These are phyloP conservation scores for Aelia acuminata DNA, from an alignment of 2,888 invertebrate species.

Conservation along the genomic window DNA sequence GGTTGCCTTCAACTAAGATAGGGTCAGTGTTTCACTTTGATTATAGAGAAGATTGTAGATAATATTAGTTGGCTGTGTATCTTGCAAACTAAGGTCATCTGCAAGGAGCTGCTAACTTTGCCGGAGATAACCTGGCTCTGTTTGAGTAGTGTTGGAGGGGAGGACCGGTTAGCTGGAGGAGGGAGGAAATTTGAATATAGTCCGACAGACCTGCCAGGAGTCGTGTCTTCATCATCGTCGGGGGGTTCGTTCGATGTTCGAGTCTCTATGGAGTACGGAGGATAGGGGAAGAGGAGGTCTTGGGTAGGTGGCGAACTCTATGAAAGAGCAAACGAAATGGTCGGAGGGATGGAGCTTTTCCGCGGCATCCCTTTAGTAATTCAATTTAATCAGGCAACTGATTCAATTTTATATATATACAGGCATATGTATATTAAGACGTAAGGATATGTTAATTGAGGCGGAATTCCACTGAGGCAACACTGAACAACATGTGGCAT, in stretches of 20 bases:
- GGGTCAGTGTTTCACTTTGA: background rate
- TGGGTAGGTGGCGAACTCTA: background rate
- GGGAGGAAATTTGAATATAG: background rate
- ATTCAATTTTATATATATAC: too few species aligned
- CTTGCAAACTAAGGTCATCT: conserved; percentile 33
- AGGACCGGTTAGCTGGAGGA: background rate
- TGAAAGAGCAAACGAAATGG: background rate
- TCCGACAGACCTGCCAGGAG: background rate
- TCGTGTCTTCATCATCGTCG: background rate
- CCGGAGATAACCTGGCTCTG: background rate
- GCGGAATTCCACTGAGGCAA: too few species aligned
- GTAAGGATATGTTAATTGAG: too few species aligned
- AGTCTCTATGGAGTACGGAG: too few species aligned
- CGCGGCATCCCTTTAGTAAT: too few species aligned
- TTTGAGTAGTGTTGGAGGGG: background rate
- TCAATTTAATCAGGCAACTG: too few species aligned
- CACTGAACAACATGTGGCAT: too few species aligned
- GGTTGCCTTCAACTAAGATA: too few species aligned
- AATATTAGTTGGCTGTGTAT: conserved; percentile 35
- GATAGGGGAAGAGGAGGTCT: background rate
- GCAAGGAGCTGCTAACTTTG: background rate
- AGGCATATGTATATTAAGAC: too few species aligned
- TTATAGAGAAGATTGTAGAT: conserved; percentile 11
- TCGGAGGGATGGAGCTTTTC: background rate
- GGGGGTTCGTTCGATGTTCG: background rate